Evolutionary conservation across 2,888 invertebrate species (phyloP).

Genomic region (Lycaena phlaeas): DNA sequence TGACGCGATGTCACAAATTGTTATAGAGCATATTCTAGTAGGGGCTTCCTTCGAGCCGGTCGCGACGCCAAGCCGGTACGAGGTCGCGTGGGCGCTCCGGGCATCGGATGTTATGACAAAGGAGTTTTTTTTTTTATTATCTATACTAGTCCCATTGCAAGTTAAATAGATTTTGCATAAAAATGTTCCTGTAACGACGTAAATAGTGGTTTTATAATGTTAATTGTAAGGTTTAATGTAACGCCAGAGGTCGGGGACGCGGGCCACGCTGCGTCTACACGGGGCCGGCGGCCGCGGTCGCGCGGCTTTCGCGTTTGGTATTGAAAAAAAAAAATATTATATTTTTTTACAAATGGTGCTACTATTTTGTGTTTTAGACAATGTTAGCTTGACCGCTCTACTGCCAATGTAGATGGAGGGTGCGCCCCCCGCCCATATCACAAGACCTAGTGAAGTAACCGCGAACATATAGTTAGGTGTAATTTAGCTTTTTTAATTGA

Average conservation of each 20-base stretch:
- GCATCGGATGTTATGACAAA: conserved; percentile 37
- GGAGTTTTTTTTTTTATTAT: conserved; percentile 36
- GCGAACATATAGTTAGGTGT: conserved; percentile 29
- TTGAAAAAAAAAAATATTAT: conserved; percentile 34
- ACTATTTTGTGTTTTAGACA: conserved; percentile 64
- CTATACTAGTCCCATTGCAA: conserved; percentile 70
- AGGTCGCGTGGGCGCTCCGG: conserved; percentile 53
- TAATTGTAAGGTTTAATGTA: conserved; percentile 37
- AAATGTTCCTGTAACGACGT: conserved; percentile 68
- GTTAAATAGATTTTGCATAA: conserved; percentile 63
- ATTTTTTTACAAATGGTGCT: conserved; percentile 72
- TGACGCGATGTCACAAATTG: conserved; percentile 41
- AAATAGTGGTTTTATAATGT: conserved; percentile 56
- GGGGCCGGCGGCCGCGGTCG: conserved; percentile 10
- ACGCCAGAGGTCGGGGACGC: conserved; percentile 19
- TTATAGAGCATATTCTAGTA: conserved; percentile 48
- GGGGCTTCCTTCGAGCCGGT: conserved; percentile 61
- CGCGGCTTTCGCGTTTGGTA: conserved; percentile 33
- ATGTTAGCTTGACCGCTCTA: conserved; percentile 56
- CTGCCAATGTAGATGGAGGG: conserved; percentile 46
- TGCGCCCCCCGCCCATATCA: conserved; percentile 23
- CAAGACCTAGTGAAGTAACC: conserved; percentile 19
- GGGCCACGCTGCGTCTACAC: not conserved
- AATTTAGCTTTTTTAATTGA: conserved; percentile 58
- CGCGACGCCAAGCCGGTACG: conserved; percentile 60